Conservation (phyloP, 1,140 invertebrate species). For the Halesus radiatus region DNA sequence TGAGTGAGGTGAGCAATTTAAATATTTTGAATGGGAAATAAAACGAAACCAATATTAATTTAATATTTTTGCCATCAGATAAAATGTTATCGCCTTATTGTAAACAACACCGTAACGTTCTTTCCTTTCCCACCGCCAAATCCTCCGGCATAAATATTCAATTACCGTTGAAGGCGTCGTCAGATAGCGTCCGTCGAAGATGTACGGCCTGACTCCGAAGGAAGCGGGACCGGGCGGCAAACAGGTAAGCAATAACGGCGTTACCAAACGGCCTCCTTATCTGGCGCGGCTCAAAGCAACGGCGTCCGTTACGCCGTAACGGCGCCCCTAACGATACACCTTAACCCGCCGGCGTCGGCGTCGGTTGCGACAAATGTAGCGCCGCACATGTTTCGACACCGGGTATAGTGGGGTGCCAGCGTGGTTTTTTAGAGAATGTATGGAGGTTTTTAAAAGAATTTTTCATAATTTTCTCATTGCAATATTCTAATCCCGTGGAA, state of each 20-base stretch:
- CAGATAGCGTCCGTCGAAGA: slow-evolving; percentile 16
- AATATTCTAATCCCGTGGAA: too few relatives aligned
- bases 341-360: slow-evolving; percentile 10
- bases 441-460: too few relatives aligned
- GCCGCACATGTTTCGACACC: too few relatives aligned
- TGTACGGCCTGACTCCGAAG: background rate
- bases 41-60: background rate
- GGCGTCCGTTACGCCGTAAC: slow-evolving; percentile 13
- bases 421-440: too few relatives aligned
- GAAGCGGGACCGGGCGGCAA: background rate
- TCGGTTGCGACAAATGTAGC: slow-evolving; percentile 1
- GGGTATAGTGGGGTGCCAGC: too few relatives aligned
- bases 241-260: slow-evolving; percentile 36
- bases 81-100: background rate
- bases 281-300: slow-evolving; percentile 28
- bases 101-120: too few relatives aligned
- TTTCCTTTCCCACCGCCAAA: background rate
- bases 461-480: too few relatives aligned
- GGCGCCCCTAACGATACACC: slow-evolving; percentile 22
- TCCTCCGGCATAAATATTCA: slow-evolving; percentile 26
- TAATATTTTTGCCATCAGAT: background rate
- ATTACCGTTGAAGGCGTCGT: background rate
- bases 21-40: too few relatives aligned
- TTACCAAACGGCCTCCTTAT: slow-evolving; percentile 23
- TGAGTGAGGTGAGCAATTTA: too few relatives aligned